Conservation (phyloP, 1,140 invertebrate species). For the Brachionus sp. region DNA sequence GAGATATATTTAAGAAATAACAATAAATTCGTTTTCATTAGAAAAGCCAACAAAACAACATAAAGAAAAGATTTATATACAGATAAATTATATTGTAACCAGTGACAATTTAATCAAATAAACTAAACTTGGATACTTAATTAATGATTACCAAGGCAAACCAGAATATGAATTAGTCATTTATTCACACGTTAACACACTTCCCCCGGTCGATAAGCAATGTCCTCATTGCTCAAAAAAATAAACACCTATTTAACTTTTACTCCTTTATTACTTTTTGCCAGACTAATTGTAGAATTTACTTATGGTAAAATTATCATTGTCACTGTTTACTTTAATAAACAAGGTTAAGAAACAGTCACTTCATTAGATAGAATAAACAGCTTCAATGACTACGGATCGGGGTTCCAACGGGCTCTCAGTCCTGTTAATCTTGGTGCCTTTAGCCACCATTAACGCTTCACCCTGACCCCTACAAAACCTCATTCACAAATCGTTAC, state of each 20-base stretch:
- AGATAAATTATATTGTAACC: neutral
- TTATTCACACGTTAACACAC: neutral
- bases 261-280: neutral
- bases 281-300: neutral
- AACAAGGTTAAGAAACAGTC: neutral
- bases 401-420: neutral
- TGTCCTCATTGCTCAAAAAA: neutral
- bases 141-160: neutral
- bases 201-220: neutral
- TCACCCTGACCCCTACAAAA: neutral
- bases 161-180: too few relatives aligned
- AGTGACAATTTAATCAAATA: neutral
- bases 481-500: neutral
- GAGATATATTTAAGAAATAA: too few relatives aligned
- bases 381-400: neutral
- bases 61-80: neutral
- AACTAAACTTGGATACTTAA: neutral
- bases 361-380: neutral
- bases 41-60: too few relatives aligned
- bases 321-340: neutral
- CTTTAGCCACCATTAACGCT: neutral
- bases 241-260: neutral
- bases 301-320: neutral
- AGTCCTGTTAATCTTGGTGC: neutral
- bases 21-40: too few relatives aligned